Conservation (phyloP, 2,888 invertebrate species). For the Bugula neritina region DNA sequence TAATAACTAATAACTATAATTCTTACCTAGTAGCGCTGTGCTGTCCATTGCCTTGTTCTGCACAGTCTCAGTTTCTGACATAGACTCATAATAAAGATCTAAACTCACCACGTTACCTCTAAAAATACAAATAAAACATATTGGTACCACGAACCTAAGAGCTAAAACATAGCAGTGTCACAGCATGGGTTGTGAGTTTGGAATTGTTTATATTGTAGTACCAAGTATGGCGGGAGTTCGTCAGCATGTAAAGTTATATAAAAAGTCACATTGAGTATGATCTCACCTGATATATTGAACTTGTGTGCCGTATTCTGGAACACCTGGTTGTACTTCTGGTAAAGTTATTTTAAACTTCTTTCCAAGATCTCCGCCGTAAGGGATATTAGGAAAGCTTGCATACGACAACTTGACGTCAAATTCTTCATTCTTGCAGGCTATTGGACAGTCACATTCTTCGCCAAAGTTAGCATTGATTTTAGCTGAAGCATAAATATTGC, state of each 20-base stretch:
- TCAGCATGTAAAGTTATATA: too few species aligned
- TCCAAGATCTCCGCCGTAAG: background rate
- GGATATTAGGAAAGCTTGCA: constrained; percentile 4
- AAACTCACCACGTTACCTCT: constrained; percentile 18
- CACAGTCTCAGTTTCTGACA: constrained; percentile 1
- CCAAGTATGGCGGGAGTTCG: too few species aligned
- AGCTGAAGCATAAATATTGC: too few species aligned
- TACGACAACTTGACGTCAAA: constrained; percentile 14
- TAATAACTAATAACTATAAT: too few species aligned
- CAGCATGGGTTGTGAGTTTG: too few species aligned
- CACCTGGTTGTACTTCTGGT: background rate
- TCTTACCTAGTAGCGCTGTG: constrained; percentile 14
- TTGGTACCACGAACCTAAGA: too few species aligned
- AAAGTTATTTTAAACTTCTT: constrained; percentile 1
- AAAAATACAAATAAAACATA: too few species aligned
- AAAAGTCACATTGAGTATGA: background rate
- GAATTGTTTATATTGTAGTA: too few species aligned
- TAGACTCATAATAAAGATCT: constrained; percentile 3
- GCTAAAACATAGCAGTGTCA: too few species aligned
- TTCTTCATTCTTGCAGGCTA: background rate
- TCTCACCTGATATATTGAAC: constrained; percentile 1
- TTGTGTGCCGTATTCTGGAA: background rate
- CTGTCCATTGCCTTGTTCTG: constrained; percentile 21
- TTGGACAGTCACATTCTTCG: constrained; percentile 5
- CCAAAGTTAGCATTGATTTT: constrained; percentile 17